Base-by-base conservation (phyloP, 2,797 vertebrate genomes). In the Centropyge bicolor region DNA sequence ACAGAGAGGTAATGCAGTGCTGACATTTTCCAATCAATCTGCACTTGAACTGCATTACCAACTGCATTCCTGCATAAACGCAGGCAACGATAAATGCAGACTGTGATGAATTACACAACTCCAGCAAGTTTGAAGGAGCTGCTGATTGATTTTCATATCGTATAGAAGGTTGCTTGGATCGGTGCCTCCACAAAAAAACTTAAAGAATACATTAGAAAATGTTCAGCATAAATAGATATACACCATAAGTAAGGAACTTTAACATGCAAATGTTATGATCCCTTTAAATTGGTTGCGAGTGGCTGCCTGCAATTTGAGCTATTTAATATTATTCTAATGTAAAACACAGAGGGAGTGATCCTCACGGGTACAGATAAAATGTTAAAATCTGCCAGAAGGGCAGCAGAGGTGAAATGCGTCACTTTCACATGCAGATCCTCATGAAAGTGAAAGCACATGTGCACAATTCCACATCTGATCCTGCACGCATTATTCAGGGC, bases 401-500 rank as follows among this genome's bases (percentile, higher is more conserved):
- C 16, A 59, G 48, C 16, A 17, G 36, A 54, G 51, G 54, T 67
- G 46, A 45, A 74, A 74, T 40, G n/a, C 9, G 3, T 63, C 67
- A 56, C 45, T 62, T 74, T 66, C 49, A 56, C 48, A 49, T 2
- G 36, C 67, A 74, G n/a, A 20, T 54, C 54, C 14, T 69, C 13
- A 48, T 8, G 36, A 45, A 40, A 63, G 20, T 20, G 22, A 63
- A 68, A 66, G 52, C 54, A 63, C 11, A 16, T 20, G 24, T 48
- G 38, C 41, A 27, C 27, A 64, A 9, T 41, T 75, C 57, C 38
- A 54, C 31, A 67, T 67, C 22, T 51, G 60, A 35, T 70, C n/a
- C 12, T 62, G 69, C 64, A 43, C 60, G 65, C 5, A 14, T 74
- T 72, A 78, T 63, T 49, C 43, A 63, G 54, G 57, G 38, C 36